Conservation (phyloP, 2,797 vertebrate genomes). For the Pipistrellus nathusii region DNA sequence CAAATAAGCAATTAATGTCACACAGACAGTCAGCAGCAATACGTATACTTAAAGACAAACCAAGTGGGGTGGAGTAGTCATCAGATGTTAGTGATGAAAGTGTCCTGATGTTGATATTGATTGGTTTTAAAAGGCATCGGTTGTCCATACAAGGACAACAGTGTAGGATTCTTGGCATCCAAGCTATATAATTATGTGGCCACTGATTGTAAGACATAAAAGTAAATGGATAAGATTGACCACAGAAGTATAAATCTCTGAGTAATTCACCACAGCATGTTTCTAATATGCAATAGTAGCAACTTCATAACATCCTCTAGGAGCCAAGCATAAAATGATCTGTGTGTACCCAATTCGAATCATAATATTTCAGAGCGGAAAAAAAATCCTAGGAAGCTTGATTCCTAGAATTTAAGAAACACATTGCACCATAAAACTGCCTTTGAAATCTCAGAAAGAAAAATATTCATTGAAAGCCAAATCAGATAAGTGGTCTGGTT, state of each 20-base stretch:
- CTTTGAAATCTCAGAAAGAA: slow-evolving; percentile 70
- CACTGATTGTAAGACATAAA: background rate
- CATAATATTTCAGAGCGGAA: slow-evolving; percentile 56
- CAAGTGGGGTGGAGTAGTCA: background rate
- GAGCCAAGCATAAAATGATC: slow-evolving; percentile 57
- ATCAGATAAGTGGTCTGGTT: background rate
- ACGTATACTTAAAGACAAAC: background rate
- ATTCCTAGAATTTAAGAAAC: slow-evolving; percentile 73
- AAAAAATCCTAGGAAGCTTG: slow-evolving; percentile 22
- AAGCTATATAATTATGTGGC: background rate
- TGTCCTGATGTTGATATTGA: background rate
- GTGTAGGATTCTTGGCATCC: background rate
- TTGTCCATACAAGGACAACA: background rate
- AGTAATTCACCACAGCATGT: slow-evolving; percentile 23
- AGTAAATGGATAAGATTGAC: background rate
- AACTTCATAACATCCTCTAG: slow-evolving; percentile 44
- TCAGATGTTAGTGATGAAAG: background rate
- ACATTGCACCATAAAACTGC: slow-evolving; percentile 59
- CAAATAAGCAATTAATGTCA: background rate
- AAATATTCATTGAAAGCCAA: slow-evolving; percentile 44
- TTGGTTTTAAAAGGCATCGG: slow-evolving; percentile 1
- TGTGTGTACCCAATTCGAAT: slow-evolving; percentile 50
- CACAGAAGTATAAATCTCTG: slow-evolving; percentile 39
- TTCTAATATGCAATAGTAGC: background rate
- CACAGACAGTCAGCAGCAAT: background rate